These are phyloP conservation scores for Ochropleura leucogaster DNA, from an alignment of 2,888 invertebrate species.

Conservation along the genomic window DNA sequence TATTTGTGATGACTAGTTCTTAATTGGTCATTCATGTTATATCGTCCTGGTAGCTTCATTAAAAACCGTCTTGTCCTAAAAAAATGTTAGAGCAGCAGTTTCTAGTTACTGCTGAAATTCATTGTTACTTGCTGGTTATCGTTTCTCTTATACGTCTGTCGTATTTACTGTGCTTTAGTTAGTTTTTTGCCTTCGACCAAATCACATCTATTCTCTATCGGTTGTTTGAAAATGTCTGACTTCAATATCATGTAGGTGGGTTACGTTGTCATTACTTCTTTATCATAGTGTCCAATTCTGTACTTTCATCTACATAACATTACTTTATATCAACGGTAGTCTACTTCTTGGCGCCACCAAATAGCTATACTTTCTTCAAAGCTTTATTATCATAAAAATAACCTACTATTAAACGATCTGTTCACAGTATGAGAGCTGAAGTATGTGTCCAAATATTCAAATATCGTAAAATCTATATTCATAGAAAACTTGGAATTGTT, in stretches of 20 bases:
- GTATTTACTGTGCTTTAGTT: neutral
- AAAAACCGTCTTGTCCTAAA: neutral
- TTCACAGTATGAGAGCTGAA: slow-evolving; percentile 60
- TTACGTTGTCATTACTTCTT: neutral
- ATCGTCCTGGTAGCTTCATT: neutral
- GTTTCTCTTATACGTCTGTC: neutral
- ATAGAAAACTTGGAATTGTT: slow-evolving; percentile 72
- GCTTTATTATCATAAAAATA: slow-evolving; percentile 36
- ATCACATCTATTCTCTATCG: neutral
- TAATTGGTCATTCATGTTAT: slow-evolving; percentile 9
- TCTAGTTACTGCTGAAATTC: neutral
- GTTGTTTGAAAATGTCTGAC: neutral
- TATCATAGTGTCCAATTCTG: neutral
- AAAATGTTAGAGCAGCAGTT: neutral
- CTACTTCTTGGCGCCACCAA: slow-evolving; percentile 56
- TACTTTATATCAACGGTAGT: slow-evolving; percentile 37
- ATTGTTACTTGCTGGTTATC: neutral
- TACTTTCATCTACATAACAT: slow-evolving; percentile 6
- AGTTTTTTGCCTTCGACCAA: neutral
- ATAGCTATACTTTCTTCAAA: slow-evolving; percentile 21
- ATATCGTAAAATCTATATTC: slow-evolving; percentile 77
- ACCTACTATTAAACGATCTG: slow-evolving; percentile 44
- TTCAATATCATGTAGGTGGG: neutral
- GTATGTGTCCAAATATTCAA: slow-evolving; percentile 64
- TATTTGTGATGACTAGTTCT: slow-evolving; percentile 5